phyloP scores from a whole-genome alignment of 1,140 invertebrate genomes.

The Belonocnema kinseyi region DNA sequence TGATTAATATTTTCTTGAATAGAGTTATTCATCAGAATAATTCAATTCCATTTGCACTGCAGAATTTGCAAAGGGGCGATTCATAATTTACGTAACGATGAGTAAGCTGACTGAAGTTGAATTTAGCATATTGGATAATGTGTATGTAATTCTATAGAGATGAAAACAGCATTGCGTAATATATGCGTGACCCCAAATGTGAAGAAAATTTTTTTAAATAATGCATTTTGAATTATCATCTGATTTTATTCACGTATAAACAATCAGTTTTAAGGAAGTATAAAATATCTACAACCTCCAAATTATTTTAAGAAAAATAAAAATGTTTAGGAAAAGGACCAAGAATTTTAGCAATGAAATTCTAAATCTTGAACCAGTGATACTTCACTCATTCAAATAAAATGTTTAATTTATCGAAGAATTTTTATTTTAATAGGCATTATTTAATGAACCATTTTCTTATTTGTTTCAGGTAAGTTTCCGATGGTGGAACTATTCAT shows the following conservation, averaged over 20 bases:
- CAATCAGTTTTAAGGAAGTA: background rate
- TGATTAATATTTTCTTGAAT: background rate
- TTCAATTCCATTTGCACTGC: conserved; percentile 20
- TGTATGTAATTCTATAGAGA: conserved; percentile 15
- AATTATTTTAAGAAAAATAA: too few species aligned
- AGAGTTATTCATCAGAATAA: conserved; percentile 15
- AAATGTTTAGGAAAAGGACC: too few species aligned
- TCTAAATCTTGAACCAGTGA: too few species aligned
- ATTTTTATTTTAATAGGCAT: background rate
- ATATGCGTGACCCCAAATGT: background rate
- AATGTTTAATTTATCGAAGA: background rate
- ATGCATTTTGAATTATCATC: background rate
- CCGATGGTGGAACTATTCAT: background rate
- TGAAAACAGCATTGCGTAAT: conserved; percentile 4
- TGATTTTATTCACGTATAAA: too few species aligned
- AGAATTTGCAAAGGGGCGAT: conserved; percentile 18
- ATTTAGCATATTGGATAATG: conserved; percentile 29
- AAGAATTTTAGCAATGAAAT: too few species aligned
- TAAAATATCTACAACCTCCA: too few species aligned
- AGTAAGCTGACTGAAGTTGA: conserved; percentile 20
- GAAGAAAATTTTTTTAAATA: background rate
- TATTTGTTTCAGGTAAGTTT: conserved; percentile 39
- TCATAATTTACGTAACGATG: conserved; percentile 22
- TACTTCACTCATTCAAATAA: too few species aligned
- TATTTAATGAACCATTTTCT: background rate